Evolutionary conservation across 2,888 invertebrate genomes (phyloP).

Genomic region (Eremobia ochroleuca): DNA sequence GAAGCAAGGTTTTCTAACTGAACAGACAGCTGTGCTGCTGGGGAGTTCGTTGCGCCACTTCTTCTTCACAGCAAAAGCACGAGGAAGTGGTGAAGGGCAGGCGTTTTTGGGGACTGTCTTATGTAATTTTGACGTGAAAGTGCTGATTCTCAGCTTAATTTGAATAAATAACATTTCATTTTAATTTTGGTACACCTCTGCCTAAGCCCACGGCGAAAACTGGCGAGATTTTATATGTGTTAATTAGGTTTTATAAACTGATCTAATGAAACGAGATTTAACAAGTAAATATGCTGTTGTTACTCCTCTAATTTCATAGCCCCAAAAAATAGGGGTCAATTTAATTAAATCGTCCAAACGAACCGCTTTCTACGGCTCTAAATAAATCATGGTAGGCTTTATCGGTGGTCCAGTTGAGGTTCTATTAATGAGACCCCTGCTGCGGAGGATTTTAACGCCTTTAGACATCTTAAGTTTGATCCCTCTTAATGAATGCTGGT

Average conservation of each 20-base stretch:
- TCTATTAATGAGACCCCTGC: conserved; percentile 62
- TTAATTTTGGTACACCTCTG: neutral
- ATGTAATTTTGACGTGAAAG: too few species aligned
- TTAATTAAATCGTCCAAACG: conserved; percentile 70
- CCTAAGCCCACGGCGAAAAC: neutral
- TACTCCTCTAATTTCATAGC: conserved; percentile 36
- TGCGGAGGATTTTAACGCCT: conserved; percentile 52
- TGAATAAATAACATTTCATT: too few species aligned
- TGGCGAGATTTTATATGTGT: neutral
- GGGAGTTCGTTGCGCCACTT: too few species aligned
- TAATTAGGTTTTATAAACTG: too few species aligned
- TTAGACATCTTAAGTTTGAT: conserved; percentile 53
- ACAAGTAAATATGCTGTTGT: too few species aligned
- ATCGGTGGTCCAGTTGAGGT: conserved; percentile 63
- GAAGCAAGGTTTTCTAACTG: too few species aligned
- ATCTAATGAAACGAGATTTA: too few species aligned
- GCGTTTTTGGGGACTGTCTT: too few species aligned
- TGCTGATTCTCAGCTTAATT: too few species aligned
- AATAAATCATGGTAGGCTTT: conserved; percentile 68
- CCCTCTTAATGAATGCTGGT: conserved; percentile 35
- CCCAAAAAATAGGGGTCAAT: conserved; percentile 61
- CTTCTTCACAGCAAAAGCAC: too few species aligned
- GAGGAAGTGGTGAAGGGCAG: too few species aligned
- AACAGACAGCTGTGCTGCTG: too few species aligned
- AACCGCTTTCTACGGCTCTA: conserved; percentile 59